Evolutionary conservation across 2,888 invertebrate species (phyloP).

Genomic region (Andrena marginata): DNA sequence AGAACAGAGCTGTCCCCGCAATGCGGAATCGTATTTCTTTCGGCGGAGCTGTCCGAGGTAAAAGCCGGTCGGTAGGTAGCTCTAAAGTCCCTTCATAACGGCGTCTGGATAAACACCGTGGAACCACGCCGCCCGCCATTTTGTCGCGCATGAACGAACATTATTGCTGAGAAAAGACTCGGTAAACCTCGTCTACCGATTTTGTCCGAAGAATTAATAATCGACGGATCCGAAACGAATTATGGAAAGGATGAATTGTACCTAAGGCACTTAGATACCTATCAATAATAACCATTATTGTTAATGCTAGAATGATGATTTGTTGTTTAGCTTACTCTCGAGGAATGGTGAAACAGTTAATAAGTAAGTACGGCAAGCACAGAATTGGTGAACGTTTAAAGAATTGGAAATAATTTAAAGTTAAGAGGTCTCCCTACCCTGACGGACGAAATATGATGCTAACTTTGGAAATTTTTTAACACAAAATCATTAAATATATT

Average conservation of each 20-base stretch:
- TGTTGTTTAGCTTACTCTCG: too few relatives aligned
- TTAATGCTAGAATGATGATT: too few relatives aligned
- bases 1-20: slow-evolving; percentile 73
- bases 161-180: slow-evolving; percentile 4
- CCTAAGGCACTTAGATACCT: too few relatives aligned
- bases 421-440: too few relatives aligned
- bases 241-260: background rate
- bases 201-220: slow-evolving; percentile 4
- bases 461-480: too few relatives aligned
- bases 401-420: too few relatives aligned
- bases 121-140: slow-evolving; percentile 50
- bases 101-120: slow-evolving; percentile 40
- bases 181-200: background rate
- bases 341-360: too few relatives aligned
- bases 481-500: too few relatives aligned
- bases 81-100: slow-evolving; percentile 65
- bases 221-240: background rate
- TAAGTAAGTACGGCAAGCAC: too few relatives aligned
- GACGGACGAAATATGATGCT: too few relatives aligned
- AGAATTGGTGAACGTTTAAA: too few relatives aligned
- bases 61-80: slow-evolving; percentile 68
- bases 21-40: slow-evolving; percentile 82
- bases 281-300: too few relatives aligned
- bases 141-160: slow-evolving; percentile 58
- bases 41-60: slow-evolving; percentile 59